phyloP scores from a whole-genome alignment of 2,888 invertebrate species.

The Dasypogon diadema region DNA sequence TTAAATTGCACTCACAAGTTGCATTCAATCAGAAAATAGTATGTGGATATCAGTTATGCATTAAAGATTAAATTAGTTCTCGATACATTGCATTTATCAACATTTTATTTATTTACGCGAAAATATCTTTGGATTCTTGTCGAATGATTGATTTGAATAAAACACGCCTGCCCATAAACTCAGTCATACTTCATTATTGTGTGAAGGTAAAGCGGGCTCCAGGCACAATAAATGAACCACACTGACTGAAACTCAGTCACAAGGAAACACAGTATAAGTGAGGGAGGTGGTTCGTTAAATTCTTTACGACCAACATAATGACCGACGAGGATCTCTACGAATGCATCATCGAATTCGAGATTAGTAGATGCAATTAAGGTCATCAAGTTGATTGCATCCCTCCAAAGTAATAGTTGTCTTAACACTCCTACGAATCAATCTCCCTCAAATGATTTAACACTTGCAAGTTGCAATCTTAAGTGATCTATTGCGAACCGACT shows the following conservation, averaged over 20 bases:
- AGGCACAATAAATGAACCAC: constrained; percentile 48
- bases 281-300: constrained; percentile 29
- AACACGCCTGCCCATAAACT: constrained; percentile 54
- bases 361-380: constrained; percentile 42
- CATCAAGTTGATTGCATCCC: constrained; percentile 46
- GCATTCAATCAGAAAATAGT: no score
- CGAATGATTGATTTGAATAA: constrained; percentile 54
- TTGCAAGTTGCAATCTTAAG: constrained; percentile 46
- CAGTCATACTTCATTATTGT: constrained; percentile 50
- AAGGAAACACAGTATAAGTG: constrained; percentile 31
- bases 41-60: no score
- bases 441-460: constrained; percentile 53
- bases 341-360: constrained; percentile 40
- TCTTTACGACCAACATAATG: constrained; percentile 26
- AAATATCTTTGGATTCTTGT: constrained; percentile 44
- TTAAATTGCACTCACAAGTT: no score
- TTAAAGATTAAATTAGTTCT: no score
- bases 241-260: constrained; percentile 4
- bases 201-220: constrained; percentile 43
- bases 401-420: constrained; percentile 50
- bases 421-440: constrained; percentile 55
- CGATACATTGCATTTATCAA: no score
- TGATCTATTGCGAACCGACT: constrained; percentile 53
- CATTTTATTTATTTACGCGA: constrained; percentile 16
- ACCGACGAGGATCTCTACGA: constrained; percentile 4